Conservation (phyloP, 1,140 invertebrate genomes). For the Neodiprion pinetum region DNA sequence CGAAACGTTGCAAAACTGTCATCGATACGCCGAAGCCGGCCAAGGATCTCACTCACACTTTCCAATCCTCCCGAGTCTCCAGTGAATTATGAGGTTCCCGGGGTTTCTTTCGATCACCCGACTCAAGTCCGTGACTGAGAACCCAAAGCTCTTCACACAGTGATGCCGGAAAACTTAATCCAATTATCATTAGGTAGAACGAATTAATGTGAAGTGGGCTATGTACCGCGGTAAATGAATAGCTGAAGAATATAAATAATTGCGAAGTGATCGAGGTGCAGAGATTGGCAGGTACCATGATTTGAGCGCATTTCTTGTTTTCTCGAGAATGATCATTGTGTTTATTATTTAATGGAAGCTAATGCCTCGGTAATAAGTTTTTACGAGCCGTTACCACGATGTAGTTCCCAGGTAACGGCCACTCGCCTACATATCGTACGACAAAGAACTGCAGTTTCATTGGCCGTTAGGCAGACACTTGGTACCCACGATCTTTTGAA, state of each 20-base stretch:
- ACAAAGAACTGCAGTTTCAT: background rate
- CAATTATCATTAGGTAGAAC: background rate
- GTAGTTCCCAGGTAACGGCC: background rate
- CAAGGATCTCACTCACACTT: background rate
- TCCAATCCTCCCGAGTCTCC: background rate
- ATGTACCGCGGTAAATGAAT: background rate
- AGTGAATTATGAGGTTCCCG: no score
- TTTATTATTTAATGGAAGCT: background rate
- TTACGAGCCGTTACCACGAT: background rate
- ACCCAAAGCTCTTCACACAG: background rate
- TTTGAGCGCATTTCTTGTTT: background rate
- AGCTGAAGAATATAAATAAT: background rate
- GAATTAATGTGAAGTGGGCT: background rate
- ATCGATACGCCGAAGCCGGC: background rate
- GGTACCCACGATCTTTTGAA: no score
- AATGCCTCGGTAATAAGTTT: constrained; percentile 7
- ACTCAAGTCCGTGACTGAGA: background rate
- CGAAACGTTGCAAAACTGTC: background rate
- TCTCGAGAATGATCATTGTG: background rate
- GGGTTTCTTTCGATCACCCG: no score
- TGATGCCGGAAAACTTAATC: background rate
- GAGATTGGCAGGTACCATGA: background rate
- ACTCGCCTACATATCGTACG: background rate
- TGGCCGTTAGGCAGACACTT: background rate
- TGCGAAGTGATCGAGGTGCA: background rate